Evolutionary conservation across 2,888 invertebrate genomes (phyloP), one percentile per base, ranked within the genome.

Genomic region (Hyppa rectilinea): DNA sequence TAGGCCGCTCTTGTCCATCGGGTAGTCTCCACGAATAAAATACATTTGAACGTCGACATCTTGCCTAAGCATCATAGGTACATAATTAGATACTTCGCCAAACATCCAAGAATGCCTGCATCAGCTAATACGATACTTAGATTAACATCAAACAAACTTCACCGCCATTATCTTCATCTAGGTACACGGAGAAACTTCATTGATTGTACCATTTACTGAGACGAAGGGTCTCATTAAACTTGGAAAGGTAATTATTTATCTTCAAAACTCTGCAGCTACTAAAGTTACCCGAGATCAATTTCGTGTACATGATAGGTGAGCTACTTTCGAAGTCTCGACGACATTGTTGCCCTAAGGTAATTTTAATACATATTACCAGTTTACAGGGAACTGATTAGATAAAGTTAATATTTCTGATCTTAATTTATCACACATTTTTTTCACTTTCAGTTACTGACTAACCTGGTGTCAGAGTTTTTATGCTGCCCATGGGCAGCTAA

Each of bases 231-330:
- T 85, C 75, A 83, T 85, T 83, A 80, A 83, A 85, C 68, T 83
- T 83, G 47, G n/a, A n/a, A n/a, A n/a, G 81, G 70, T 78, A 85
- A 85, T 83, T 83, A 85, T 83, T 78, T 83, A 77, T 66, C 77
- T 71, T 77, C 80, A 83, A 80, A 82, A 85, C 78, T 84, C 70
- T 59, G 69, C 53, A 49, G 56, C 67, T 61, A 45, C 69, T 62
- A 50, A 77, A 77, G 65, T 76, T 76, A 34, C 47, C 14, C 45
- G 49, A 62, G 62, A 84, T 76, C 70, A 76, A 82, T 79, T 82
- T 80, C 74, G 82, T 68, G 82, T 58, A 70, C 68, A 75, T 82
- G 80, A 79, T 67, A 78, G 79, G 78, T 82, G 59, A 69, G 58
- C 53, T 63, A 50, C 60, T 67, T 53, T 36, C 43, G 3, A 26